phyloP scores from a whole-genome alignment of 2,797 vertebrate species.

The Anabas testudineus region DNA sequence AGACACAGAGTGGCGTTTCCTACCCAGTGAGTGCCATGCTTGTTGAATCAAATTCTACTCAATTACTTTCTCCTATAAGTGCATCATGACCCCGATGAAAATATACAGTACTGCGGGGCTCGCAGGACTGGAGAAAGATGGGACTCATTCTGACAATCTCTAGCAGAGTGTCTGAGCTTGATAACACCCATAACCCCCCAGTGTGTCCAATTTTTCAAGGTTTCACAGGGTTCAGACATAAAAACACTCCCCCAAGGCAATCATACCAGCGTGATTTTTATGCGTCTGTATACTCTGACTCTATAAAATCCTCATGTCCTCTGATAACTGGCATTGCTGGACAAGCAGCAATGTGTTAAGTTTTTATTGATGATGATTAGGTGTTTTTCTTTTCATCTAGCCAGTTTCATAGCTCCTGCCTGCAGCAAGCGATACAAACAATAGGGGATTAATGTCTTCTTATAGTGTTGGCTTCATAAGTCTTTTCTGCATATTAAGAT shows the following conservation, averaged over 20 bases:
- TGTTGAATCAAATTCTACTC: slow-evolving; percentile 62
- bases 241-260: slow-evolving; percentile 54
- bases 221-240: slow-evolving; percentile 58
- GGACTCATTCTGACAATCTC: slow-evolving; percentile 45
- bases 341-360: slow-evolving; percentile 46
- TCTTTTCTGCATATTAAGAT: slow-evolving; percentile 67
- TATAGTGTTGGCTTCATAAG: slow-evolving; percentile 44
- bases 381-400: slow-evolving; percentile 41
- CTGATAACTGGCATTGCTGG: slow-evolving; percentile 61
- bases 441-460: slow-evolving; percentile 57
- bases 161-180: slow-evolving; percentile 46
- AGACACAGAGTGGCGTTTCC: slow-evolving; percentile 38
- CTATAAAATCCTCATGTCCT: slow-evolving; percentile 72
- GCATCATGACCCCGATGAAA: slow-evolving; percentile 32
- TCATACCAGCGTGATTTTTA: slow-evolving; percentile 63
- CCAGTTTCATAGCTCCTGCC: slow-evolving; percentile 45
- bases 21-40: slow-evolving; percentile 23
- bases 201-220: slow-evolving; percentile 56
- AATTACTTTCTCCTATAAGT: slow-evolving; percentile 55
- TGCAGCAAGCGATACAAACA: slow-evolving; percentile 55
- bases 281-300: slow-evolving; percentile 62
- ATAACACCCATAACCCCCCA: slow-evolving; percentile 54
- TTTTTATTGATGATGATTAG: slow-evolving; percentile 73
- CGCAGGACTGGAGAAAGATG: slow-evolving; percentile 36
- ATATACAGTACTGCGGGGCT: slow-evolving; percentile 25